These are phyloP conservation scores for Megalopta genalis DNA, from an alignment of 1,140 invertebrate species.

Conservation along the genomic window DNA sequence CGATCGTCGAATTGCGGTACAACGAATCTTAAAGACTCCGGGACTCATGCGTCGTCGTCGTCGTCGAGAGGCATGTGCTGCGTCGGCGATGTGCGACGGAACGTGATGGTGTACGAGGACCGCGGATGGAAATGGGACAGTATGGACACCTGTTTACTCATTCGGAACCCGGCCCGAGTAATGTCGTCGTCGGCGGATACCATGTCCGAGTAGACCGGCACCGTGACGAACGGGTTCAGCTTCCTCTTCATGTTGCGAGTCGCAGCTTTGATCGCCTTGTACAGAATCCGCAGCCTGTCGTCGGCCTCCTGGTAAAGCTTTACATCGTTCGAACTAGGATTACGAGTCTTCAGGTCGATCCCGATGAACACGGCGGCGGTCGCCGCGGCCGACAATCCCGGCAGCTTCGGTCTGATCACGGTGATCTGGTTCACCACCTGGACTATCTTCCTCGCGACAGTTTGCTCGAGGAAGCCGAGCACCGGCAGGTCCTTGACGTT, in stretches of 20 bases:
- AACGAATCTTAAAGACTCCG: background rate
- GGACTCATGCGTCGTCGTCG: background rate
- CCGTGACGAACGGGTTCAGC: constrained; percentile 24
- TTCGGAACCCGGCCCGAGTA: background rate
- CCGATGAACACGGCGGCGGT: constrained; percentile 81
- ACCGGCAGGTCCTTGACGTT: constrained; percentile 78
- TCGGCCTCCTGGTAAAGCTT: constrained; percentile 73
- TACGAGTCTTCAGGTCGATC: constrained; percentile 81
- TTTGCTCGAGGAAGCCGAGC: constrained; percentile 82
- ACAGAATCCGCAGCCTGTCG: constrained; percentile 72
- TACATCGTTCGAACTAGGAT: constrained; percentile 65
- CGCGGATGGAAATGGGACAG: background rate
- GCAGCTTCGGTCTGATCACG: constrained; percentile 81
- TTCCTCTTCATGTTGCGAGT: constrained; percentile 26
- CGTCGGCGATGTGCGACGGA: constrained; percentile 52
- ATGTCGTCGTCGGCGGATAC: rapidly evolving
- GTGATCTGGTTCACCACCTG: constrained; percentile 78
- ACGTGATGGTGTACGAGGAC: background rate
- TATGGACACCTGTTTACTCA: background rate
- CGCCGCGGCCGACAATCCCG: constrained; percentile 76
- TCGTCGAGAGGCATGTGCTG: constrained; percentile 26
- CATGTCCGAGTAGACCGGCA: background rate
- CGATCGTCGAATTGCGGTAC: background rate
- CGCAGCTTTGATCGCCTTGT: constrained; percentile 68
- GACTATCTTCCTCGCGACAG: constrained; percentile 78